Conservation (phyloP, 2,888 invertebrate species). For the Dolomedes plantarius region DNA sequence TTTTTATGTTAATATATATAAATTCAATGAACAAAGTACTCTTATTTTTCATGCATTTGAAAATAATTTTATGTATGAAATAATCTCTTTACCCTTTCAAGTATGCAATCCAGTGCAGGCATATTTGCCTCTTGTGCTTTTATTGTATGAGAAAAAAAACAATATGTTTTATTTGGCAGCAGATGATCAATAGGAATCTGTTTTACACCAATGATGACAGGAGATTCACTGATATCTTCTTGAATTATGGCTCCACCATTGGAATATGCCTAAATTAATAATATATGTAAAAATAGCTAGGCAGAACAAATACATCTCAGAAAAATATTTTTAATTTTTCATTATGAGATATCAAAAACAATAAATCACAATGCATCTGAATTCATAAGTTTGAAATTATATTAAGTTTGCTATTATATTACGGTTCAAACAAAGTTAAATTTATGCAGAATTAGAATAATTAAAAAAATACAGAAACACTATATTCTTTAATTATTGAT, state of each 20-base stretch:
- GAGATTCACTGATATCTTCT: constrained; percentile 97
- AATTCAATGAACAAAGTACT: no score
- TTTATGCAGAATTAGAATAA: no score
- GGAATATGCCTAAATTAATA: constrained; percentile 85
- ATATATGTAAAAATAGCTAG: no score
- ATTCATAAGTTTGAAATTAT: background rate
- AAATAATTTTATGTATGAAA: no score
- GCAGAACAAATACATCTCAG: background rate
- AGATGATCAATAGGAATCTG: constrained; percentile 93
- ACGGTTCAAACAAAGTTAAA: no score
- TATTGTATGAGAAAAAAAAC: constrained; percentile 99
- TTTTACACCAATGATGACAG: constrained; percentile 98
- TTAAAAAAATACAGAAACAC: no score
- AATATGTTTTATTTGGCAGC: constrained; percentile 97
- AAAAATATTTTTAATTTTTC: no score
- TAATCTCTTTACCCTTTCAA: constrained; percentile 85
- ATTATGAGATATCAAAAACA: no score
- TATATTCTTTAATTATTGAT: no score
- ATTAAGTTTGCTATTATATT: no score
- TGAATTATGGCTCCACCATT: constrained; percentile 94
- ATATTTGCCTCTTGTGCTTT: constrained; percentile 99
- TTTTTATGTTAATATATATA: no score
- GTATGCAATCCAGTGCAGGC: constrained; percentile 94
- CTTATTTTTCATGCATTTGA: no score
- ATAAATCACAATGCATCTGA: background rate